Percentiles rank a stretch among this genome's conserved stretches.
These are phyloP conservation scores for Oeneis ivallda DNA, from an alignment of 2,888 invertebrate species.

Conservation along the genomic window DNA sequence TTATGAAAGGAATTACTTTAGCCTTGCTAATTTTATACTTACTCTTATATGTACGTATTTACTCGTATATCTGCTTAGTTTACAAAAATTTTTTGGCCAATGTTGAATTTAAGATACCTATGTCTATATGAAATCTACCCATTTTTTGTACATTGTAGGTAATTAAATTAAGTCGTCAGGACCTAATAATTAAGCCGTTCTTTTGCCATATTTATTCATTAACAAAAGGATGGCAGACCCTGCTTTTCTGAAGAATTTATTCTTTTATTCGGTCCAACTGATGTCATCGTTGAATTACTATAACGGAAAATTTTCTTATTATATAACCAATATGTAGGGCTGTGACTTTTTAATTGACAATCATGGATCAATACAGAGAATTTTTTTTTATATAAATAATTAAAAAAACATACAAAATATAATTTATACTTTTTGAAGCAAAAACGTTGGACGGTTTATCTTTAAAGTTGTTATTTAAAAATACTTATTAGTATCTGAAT, in stretches of 20 bases:
- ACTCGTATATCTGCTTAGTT: too few species aligned
- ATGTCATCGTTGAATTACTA: background rate
- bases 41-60: background rate
- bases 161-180: too few species aligned
- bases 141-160: too few species aligned
- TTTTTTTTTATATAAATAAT: too few species aligned
- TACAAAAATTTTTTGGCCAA: too few species aligned
- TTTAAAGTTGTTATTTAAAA: background rate
- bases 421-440: background rate
- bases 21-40: background rate
- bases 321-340: background rate
- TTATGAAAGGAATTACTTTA: background rate
- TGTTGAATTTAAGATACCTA: too few species aligned
- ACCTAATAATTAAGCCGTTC: background rate
- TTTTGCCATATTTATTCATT: background rate
- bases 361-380: background rate
- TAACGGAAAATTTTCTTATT: background rate
- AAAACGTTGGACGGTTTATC: background rate
- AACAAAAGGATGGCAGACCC: background rate
- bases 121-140: too few species aligned
- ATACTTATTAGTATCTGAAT: slow-evolving; percentile 11
- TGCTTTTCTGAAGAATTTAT: background rate
- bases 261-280: background rate
- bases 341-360: background rate
- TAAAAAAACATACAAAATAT: too few species aligned